phyloP scores from a whole-genome alignment of 2,888 invertebrate species.

The Pristionchus entomophagus region DNA sequence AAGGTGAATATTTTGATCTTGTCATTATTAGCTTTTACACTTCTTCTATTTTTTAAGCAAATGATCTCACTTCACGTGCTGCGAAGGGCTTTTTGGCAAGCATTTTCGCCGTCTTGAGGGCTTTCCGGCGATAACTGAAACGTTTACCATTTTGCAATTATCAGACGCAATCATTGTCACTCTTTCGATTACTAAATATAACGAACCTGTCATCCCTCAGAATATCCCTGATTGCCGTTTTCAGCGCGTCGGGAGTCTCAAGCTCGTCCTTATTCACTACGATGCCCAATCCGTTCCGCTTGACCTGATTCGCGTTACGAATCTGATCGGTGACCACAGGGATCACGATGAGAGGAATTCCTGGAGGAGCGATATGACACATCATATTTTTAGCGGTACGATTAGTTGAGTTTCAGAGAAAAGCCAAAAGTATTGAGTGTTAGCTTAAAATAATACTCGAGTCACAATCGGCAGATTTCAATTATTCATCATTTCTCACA shows the following conservation, averaged over 20 bases:
- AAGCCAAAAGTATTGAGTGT: background rate
- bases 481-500: too few species aligned
- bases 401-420: too few species aligned
- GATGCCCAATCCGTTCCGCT: constrained; percentile 12
- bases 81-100: constrained; percentile 22
- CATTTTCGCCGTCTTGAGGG: background rate
- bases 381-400: background rate
- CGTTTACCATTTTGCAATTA: too few species aligned
- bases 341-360: constrained; percentile 77
- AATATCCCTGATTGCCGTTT: background rate
- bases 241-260: background rate
- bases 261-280: background rate
- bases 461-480: background rate
- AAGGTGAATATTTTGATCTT: too few species aligned
- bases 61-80: background rate
- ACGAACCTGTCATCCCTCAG: background rate
- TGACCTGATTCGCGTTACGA: constrained; percentile 72
- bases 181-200: too few species aligned
- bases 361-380: constrained; percentile 54
- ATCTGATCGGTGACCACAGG: constrained; percentile 78
- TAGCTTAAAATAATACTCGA: too few species aligned
- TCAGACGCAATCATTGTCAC: background rate
- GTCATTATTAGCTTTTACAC: too few species aligned
- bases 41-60: too few species aligned
- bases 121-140: constrained; percentile 29